Percentiles rank a stretch among this genome's conserved stretches.
phyloP scores from a whole-genome alignment of 2,797 vertebrate species.

The Oreonectes daqikongensis region DNA sequence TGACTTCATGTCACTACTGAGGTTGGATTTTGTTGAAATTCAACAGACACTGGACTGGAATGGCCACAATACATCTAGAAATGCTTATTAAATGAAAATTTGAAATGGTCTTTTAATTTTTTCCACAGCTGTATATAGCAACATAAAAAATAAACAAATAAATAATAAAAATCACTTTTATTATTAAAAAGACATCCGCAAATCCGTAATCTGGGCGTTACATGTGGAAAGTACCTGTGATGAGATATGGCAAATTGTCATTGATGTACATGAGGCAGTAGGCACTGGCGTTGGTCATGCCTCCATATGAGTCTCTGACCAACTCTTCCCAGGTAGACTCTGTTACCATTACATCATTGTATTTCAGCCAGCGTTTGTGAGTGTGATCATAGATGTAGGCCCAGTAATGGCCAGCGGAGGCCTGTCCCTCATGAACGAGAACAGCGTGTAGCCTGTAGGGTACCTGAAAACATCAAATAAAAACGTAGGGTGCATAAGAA shows the following conservation, averaged over 20 bases:
- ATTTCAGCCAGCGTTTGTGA: slow-evolving; percentile 89
- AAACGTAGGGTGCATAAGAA: neutral
- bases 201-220: slow-evolving; percentile 6
- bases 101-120: too few species aligned
- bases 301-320: slow-evolving; percentile 91
- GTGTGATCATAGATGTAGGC: slow-evolving; percentile 88
- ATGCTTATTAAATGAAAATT: too few species aligned
- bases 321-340: slow-evolving; percentile 96
- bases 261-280: slow-evolving; percentile 98
- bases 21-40: too few species aligned
- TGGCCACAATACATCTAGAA: too few species aligned
- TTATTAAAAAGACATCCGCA: too few species aligned
- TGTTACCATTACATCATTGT: slow-evolving; percentile 90
- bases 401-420: slow-evolving; percentile 97
- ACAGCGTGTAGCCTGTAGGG: slow-evolving; percentile 93
- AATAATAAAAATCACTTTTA: too few species aligned
- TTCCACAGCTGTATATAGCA: neutral
- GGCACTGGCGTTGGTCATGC: slow-evolving; percentile 92
- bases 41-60: too few species aligned
- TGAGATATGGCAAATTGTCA: slow-evolving; percentile 73
- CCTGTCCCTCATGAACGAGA: slow-evolving; percentile 95
- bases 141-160: too few species aligned
- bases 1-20: too few species aligned
- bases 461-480: slow-evolving; percentile 73
- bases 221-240: slow-evolving; percentile 75